These are phyloP conservation scores for Aleiodes sp. DNA, from an alignment of 1,140 invertebrate species.

Conservation along the genomic window DNA sequence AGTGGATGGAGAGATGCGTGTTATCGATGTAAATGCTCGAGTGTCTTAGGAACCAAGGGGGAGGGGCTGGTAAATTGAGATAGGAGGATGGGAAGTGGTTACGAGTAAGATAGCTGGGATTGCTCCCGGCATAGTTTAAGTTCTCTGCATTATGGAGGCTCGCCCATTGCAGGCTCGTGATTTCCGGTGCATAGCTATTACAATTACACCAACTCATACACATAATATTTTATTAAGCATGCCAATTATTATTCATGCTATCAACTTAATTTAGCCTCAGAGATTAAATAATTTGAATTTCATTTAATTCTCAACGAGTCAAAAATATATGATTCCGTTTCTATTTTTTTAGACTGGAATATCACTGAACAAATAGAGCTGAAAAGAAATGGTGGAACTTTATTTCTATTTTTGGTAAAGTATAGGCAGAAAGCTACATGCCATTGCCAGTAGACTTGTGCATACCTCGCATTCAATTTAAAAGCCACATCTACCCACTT, in stretches of 20 bases:
- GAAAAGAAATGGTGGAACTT: not conserved
- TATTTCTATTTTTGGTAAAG: not conserved
- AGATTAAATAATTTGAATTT: too few relatives aligned
- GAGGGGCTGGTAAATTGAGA: not conserved
- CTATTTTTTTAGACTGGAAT: not conserved
- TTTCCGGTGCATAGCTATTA: not conserved
- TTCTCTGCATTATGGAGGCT: slow-evolving; percentile 15
- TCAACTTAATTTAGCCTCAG: not conserved
- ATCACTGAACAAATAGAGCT: not conserved
- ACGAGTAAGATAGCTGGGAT: not conserved
- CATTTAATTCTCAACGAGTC: too few relatives aligned
- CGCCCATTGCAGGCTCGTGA: slow-evolving; percentile 7
- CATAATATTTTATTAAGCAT: not conserved
- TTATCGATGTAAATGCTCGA: slow-evolving; percentile 28
- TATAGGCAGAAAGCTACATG: not conserved
- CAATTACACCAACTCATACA: not conserved
- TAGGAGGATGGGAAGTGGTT: not conserved
- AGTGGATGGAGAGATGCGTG: not conserved
- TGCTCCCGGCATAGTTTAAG: slow-evolving; percentile 20
- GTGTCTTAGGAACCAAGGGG: not conserved
- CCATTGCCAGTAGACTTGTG: not conserved
- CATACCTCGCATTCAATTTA: slow-evolving; percentile 19
- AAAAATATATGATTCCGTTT: too few relatives aligned
- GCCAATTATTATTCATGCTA: not conserved
- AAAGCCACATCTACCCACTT: slow-evolving; percentile 12